phyloP scores from a whole-genome alignment of 2,888 invertebrate genomes.

The Yponomeuta evonymella region DNA sequence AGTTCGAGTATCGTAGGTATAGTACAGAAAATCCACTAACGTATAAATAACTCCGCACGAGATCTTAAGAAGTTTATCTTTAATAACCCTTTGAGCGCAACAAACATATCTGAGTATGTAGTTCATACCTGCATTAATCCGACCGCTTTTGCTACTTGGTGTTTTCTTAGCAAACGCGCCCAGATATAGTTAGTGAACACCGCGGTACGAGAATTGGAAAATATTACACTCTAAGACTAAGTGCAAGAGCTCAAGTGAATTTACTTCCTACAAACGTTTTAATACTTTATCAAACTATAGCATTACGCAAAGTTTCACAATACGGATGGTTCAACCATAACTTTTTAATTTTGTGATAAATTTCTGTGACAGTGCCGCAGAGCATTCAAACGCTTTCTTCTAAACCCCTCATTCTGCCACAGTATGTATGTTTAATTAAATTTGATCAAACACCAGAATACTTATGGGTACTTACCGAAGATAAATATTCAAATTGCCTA shows the following conservation, averaged over 20 bases:
- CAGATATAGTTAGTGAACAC: conserved; percentile 1
- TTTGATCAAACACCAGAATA: too few relatives aligned
- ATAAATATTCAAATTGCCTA: too few relatives aligned
- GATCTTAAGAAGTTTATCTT: conserved; percentile 46
- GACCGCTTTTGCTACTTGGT: not conserved
- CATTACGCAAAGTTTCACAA: not conserved
- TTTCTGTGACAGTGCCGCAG: too few relatives aligned
- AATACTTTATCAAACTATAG: not conserved
- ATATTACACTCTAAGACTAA: not conserved
- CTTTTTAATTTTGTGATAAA: too few relatives aligned
- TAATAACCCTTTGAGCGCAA: conserved; percentile 30
- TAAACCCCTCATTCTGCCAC: too few relatives aligned
- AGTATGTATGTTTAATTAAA: too few relatives aligned
- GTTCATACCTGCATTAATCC: not conserved
- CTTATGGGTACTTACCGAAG: too few relatives aligned
- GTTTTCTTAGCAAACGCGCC: not conserved
- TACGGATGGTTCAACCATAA: not conserved
- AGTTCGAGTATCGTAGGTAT: conserved; percentile 41
- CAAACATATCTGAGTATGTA: not conserved
- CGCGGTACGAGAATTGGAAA: not conserved
- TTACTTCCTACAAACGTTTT: not conserved
- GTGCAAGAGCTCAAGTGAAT: not conserved
- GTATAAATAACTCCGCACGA: conserved; percentile 49
- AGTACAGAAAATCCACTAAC: conserved; percentile 37
- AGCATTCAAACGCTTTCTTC: too few relatives aligned